These are phyloP conservation scores for Proales similis DNA, from an alignment of 1,140 invertebrate species.

Conservation along the genomic window DNA sequence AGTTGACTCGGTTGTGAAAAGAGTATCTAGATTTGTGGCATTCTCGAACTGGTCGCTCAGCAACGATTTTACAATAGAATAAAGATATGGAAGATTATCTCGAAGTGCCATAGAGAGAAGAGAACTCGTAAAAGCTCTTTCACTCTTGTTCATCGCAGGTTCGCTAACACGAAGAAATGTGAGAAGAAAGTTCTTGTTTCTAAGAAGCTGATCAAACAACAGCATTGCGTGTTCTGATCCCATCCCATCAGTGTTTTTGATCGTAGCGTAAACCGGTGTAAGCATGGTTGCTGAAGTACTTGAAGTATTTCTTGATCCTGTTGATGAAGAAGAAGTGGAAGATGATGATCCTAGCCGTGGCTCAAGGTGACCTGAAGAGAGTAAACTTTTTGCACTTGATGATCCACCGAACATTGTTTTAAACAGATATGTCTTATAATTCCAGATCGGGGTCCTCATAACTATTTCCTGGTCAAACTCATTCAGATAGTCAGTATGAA, in stretches of 20 bases:
- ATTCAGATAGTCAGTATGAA: slow-evolving; percentile 22
- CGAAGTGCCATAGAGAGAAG: slow-evolving; percentile 3
- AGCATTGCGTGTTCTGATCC: slow-evolving; percentile 4
- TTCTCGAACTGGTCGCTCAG: background rate
- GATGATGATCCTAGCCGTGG: background rate
- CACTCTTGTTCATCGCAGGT: too few species aligned
- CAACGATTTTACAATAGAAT: slow-evolving; percentile 1
- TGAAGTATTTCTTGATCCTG: too few species aligned
- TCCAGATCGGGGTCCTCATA: slow-evolving; percentile 3
- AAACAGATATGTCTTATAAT: slow-evolving; percentile 24
- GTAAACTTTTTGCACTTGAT: background rate
- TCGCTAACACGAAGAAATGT: background rate
- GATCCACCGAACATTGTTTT: slow-evolving; percentile 4
- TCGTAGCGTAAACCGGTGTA: slow-evolving; percentile 23
- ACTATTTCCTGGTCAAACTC: slow-evolving; percentile 15
- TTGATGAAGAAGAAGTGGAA: background rate
- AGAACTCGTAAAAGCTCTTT: background rate
- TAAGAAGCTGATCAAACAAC: slow-evolving; percentile 18
- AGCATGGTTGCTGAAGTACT: too few species aligned
- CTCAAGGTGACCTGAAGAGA: too few species aligned
- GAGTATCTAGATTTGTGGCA: background rate
- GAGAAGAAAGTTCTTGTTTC: slow-evolving; percentile 11
- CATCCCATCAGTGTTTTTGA: background rate
- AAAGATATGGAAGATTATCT: slow-evolving; percentile 25
- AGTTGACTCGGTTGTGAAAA: background rate